A percentile compares a stretch with the other conserved stretches of the same genome.
Conservation (phyloP, 2,888 invertebrate genomes). For the Diarsia rubi region DNA sequence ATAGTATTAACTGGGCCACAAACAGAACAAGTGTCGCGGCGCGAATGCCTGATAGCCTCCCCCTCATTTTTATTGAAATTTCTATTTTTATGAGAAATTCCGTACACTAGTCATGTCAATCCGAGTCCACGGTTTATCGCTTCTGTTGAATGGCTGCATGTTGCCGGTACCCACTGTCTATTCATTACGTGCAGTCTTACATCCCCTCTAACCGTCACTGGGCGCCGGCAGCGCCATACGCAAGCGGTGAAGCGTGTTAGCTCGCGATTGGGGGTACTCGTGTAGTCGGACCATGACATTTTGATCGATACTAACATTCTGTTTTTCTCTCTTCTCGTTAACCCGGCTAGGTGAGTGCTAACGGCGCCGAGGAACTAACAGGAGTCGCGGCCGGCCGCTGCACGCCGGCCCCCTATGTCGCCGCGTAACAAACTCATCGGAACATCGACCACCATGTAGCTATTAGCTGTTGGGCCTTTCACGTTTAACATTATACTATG, state of each 20-base stretch:
- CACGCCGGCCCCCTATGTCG: constrained; percentile 80
- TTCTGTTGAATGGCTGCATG: constrained; percentile 86
- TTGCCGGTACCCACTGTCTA: constrained; percentile 76
- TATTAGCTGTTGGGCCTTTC: constrained; percentile 90
- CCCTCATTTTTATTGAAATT: constrained; percentile 79
- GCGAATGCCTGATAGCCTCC: constrained; percentile 91
- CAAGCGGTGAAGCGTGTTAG: constrained; percentile 73
- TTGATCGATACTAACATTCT: constrained; percentile 93
- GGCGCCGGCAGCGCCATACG: constrained; percentile 75
- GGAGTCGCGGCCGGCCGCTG: constrained; percentile 84
- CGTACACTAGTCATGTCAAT: constrained; percentile 86
- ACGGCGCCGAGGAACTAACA: constrained; percentile 91
- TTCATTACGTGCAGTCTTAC: constrained; percentile 56
- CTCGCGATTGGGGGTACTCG: constrained; percentile 85
- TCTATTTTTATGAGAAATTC: constrained; percentile 81
- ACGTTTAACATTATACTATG: constrained; percentile 90
- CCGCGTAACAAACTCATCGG: constrained; percentile 89
- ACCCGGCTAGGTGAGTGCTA: constrained; percentile 95
- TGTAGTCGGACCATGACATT: constrained; percentile 89
- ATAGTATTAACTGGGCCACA: constrained; percentile 88
- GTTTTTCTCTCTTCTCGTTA: constrained; percentile 94
- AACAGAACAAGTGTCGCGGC: constrained; percentile 86
- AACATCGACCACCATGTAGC: constrained; percentile 90
- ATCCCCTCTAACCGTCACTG: constrained; percentile 38
- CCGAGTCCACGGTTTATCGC: constrained; percentile 87